Evolutionary conservation across 1,140 invertebrate genomes (phyloP).

Genomic region (Cherax destructor): DNA sequence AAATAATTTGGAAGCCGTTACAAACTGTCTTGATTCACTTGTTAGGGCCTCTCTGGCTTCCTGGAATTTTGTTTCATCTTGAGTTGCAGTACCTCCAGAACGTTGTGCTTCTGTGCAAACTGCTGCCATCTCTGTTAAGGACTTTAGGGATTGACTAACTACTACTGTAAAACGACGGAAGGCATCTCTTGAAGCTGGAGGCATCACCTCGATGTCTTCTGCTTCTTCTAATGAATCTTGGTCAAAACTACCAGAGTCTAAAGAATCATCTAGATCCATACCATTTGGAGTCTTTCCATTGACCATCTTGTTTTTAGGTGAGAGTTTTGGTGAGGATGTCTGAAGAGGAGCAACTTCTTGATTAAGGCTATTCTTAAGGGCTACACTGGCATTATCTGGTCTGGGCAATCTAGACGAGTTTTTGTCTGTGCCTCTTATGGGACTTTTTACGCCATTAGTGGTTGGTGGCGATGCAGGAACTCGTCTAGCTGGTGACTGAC

Average conservation of each 20-base stretch:
- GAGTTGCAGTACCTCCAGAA: constrained; percentile 82
- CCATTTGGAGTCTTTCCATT: constrained; percentile 65
- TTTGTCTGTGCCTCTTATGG: constrained; percentile 51
- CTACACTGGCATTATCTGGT: constrained; percentile 50
- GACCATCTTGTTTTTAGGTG: constrained; percentile 60
- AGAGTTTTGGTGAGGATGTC: constrained; percentile 70
- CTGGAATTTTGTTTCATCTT: constrained; percentile 84
- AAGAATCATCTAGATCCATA: constrained; percentile 69
- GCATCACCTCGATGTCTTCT: constrained; percentile 72
- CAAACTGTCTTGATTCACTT: constrained; percentile 85
- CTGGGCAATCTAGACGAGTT: constrained; percentile 63
- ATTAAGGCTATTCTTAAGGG: constrained; percentile 63
- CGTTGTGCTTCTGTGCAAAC: constrained; percentile 82
- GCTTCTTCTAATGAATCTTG: constrained; percentile 73
- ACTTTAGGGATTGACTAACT: constrained; percentile 63
- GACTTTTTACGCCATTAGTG: constrained; percentile 57
- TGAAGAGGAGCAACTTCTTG: constrained; percentile 66
- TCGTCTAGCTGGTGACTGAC: constrained; percentile 53
- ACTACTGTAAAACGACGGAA: constrained; percentile 60
- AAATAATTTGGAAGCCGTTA: constrained; percentile 88
- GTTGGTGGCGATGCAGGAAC: constrained; percentile 29
- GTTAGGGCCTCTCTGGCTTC: constrained; percentile 87
- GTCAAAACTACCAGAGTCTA: constrained; percentile 73
- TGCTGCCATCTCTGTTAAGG: constrained; percentile 82
- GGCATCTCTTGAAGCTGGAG: constrained; percentile 69